Percentiles rank a stretch among this genome's conserved stretches.
These are phyloP conservation scores for Eupithecia tripunctaria DNA, from an alignment of 2,888 invertebrate genomes.

Conservation along the genomic window DNA sequence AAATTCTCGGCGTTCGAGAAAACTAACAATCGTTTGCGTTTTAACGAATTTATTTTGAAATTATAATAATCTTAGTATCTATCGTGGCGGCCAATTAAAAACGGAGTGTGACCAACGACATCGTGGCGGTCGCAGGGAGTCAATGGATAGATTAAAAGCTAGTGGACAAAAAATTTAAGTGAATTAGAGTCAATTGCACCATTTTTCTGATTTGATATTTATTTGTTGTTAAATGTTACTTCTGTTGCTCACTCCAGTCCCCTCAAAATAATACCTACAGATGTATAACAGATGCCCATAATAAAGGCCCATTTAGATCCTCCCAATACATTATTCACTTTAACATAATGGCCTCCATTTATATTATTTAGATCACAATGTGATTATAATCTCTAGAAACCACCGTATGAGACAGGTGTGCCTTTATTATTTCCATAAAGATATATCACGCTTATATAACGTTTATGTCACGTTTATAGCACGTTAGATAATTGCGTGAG, in stretches of 20 bases:
- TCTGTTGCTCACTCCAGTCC: neutral
- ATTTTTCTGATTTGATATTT: too few relatives aligned
- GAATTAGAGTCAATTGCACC: too few relatives aligned
- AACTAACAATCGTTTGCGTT: too few relatives aligned
- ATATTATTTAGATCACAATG: constrained; percentile 9
- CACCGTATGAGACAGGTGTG: constrained; percentile 15
- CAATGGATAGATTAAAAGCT: too few relatives aligned
- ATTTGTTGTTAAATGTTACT: neutral
- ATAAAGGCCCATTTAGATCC: constrained; percentile 4
- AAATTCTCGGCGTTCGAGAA: too few relatives aligned
- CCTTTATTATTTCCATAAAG: constrained; percentile 20
- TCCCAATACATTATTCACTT: constrained; percentile 6
- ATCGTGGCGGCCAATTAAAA: too few relatives aligned
- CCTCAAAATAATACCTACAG: neutral
- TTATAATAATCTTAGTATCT: too few relatives aligned
- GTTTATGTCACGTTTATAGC: neutral
- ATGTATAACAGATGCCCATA: neutral
- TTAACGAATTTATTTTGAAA: too few relatives aligned
- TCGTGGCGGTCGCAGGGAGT: too few relatives aligned
- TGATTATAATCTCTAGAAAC: constrained; percentile 10
- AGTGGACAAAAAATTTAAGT: too few relatives aligned
- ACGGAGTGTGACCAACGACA: too few relatives aligned
- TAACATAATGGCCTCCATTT: neutral
- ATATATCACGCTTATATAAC: constrained; percentile 9
- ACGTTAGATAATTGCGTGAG: constrained; percentile 13